Conservation (phyloP, 2,113 vertebrate genomes). For the Scomber scombrus region DNA sequence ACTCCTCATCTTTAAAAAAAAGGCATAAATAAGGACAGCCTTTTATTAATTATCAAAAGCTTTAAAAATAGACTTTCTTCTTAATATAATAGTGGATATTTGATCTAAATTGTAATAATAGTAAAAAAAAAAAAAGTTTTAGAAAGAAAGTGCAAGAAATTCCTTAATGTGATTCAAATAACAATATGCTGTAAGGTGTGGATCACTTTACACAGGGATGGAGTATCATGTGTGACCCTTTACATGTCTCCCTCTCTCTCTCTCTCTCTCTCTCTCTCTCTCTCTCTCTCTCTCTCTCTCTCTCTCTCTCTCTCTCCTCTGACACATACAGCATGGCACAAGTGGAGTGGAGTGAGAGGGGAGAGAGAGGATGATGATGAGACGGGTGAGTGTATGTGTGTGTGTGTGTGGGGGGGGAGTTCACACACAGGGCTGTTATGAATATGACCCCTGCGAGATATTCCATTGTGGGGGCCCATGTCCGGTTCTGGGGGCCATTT, state of each 20-base stretch:
- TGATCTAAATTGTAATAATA: background rate
- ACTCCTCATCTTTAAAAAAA: constrained; percentile 7
- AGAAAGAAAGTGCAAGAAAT: background rate
- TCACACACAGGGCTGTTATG: constrained; percentile 53
- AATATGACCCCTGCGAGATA: constrained; percentile 67
- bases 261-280: constrained; percentile 16
- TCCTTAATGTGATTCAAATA: constrained; percentile 6
- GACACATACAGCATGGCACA: constrained; percentile 71
- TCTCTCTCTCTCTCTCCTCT: constrained; percentile 42
- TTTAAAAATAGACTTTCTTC: background rate
- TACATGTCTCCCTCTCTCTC: constrained; percentile 27
- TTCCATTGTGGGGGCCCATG: constrained; percentile 71
- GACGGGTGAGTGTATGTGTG: background rate
- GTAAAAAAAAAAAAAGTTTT: background rate
- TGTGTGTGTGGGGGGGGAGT: background rate
- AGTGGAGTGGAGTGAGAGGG: constrained; percentile 39
- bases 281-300: constrained; percentile 37
- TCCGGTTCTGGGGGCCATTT: constrained; percentile 84
- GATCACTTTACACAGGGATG: constrained; percentile 61
- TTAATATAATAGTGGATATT: background rate
- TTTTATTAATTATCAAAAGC: background rate
- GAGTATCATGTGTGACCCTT: constrained; percentile 70
- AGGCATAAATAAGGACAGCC: background rate
- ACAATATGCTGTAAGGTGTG: constrained; percentile 27
- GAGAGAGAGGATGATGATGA: constrained; percentile 20